Evolutionary conservation across 2,888 invertebrate genomes (phyloP).

Genomic region (Caenorhabditis uteleia): DNA sequence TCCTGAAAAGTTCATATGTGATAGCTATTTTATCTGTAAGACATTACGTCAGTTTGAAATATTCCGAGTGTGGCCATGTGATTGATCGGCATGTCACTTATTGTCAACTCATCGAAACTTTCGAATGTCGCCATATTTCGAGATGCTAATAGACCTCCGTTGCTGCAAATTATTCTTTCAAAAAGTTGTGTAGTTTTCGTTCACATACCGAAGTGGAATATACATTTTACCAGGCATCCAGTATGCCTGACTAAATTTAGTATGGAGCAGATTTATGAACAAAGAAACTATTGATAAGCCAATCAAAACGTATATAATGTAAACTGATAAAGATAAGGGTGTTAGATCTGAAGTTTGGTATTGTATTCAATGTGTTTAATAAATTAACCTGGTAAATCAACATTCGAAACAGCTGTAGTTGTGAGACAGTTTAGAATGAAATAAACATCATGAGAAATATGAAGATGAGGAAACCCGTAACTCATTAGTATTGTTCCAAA

Average conservation of each 20-base stretch:
- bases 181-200: not conserved
- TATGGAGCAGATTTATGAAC: conserved; percentile 52
- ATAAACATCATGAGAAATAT: conserved; percentile 70
- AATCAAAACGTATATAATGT: conserved; percentile 36
- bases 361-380: not conserved
- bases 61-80: conserved; percentile 52
- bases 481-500: conserved; percentile 69
- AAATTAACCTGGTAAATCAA: conserved; percentile 32
- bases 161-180: not conserved
- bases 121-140: conserved; percentile 37
- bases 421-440: conserved; percentile 70
- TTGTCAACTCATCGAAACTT: conserved; percentile 31
- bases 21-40: too few relatives aligned
- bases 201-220: conserved; percentile 30
- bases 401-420: conserved; percentile 68
- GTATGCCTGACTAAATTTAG: conserved; percentile 50
- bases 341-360: conserved; percentile 14
- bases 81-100: conserved; percentile 42
- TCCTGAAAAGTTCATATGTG: conserved; percentile 32
- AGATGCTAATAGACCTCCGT: not conserved
- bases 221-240: conserved; percentile 52
- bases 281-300: conserved; percentile 48
- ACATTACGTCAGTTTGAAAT: conserved; percentile 48
- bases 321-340: conserved; percentile 2
- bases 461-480: conserved; percentile 68